Base-by-base conservation (phyloP, 35 echinoderm and acorn worm genomes). In the Acanthaster planci region DNA sequence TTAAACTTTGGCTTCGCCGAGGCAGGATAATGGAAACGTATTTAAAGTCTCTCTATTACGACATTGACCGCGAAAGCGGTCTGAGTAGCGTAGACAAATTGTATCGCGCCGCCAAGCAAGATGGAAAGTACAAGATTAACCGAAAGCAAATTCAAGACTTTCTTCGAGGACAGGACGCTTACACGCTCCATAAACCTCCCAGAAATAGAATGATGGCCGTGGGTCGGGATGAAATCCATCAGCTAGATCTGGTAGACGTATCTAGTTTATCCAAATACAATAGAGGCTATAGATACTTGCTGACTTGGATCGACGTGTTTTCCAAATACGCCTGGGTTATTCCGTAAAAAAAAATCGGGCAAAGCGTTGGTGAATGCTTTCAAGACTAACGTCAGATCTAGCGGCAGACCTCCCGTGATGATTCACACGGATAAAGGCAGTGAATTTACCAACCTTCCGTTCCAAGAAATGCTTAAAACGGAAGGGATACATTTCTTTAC, bases 401-500 rank as follows among this genome's bases (percentile, higher is more conserved):
- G 55, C 19, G 64, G 84, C 36, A 67, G 87, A 23, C 23, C 72
- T 19, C 86, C 86, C 18, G 60, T 35, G 51, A 84, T 17, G 36
- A 15, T 83, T 18, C 90, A 83, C 76, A 72, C 90, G 39, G 67
- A 87, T 53, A 76, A 87, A 52, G 84, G 79, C 1, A 87, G 18
- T 9, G 90, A 92, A 81, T 92, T 92, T 76, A 27, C 22, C 37
- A 92, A 87, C 52, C 29, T 37, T 17, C 3, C 10, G 16, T 67
- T 91, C 72, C 51, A 86, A 81, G n/a, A 37, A 32, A 87, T 92
- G 19, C 84, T 92, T 10, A 52, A 56, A 77, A 15, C 80, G 5
- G 82, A 82, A 12, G 47, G 81, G 0, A 78, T 92, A 40, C 40
- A 82, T 78, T 87, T 92, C 38, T 92, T 82, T 42, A 87, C 84